Conservation (phyloP, 2,888 invertebrate species). For the Athetis lepigone region DNA sequence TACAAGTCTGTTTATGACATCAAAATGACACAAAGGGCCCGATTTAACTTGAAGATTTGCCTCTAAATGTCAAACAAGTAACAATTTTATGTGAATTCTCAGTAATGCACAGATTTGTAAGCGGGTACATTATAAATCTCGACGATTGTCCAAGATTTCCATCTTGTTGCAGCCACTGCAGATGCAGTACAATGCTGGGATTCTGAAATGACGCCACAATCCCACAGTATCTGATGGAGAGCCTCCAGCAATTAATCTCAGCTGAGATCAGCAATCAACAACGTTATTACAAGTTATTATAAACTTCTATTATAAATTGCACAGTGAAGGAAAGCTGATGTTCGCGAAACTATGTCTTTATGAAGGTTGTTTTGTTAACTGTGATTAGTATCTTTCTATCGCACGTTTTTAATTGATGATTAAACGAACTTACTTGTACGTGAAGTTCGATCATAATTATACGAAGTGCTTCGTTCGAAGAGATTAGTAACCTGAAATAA, state of each 20-base stretch:
- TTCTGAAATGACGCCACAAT: slow-evolving; percentile 50
- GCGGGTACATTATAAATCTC: slow-evolving; percentile 26
- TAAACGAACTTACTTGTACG: too few species aligned
- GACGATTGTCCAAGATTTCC: slow-evolving; percentile 36
- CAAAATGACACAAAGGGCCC: slow-evolving; percentile 19
- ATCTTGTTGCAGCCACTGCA: slow-evolving; percentile 39
- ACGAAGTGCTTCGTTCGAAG: too few species aligned
- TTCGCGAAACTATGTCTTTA: slow-evolving; percentile 11
- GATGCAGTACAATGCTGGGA: slow-evolving; percentile 52
- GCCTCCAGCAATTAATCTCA: slow-evolving; percentile 48
- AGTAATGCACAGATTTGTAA: slow-evolving; percentile 28
- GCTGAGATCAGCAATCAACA: slow-evolving; percentile 51
- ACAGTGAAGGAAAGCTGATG: slow-evolving; percentile 20
- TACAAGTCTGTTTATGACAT: background rate
- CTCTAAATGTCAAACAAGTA: slow-evolving; percentile 43
- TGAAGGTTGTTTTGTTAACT: slow-evolving; percentile 10
- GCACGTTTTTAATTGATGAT: background rate
- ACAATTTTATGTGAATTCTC: slow-evolving; percentile 34
- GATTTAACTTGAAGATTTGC: slow-evolving; percentile 38
- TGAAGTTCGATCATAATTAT: too few species aligned
- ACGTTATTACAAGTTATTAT: slow-evolving; percentile 54
- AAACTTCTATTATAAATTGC: slow-evolving; percentile 44
- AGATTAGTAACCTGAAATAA: too few species aligned
- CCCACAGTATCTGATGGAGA: slow-evolving; percentile 55
- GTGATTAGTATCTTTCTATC: slow-evolving; percentile 14